These are phyloP conservation scores for Drosophila malerkotliana DNA, from an alignment of 1,140 invertebrate species.

Conservation along the genomic window DNA sequence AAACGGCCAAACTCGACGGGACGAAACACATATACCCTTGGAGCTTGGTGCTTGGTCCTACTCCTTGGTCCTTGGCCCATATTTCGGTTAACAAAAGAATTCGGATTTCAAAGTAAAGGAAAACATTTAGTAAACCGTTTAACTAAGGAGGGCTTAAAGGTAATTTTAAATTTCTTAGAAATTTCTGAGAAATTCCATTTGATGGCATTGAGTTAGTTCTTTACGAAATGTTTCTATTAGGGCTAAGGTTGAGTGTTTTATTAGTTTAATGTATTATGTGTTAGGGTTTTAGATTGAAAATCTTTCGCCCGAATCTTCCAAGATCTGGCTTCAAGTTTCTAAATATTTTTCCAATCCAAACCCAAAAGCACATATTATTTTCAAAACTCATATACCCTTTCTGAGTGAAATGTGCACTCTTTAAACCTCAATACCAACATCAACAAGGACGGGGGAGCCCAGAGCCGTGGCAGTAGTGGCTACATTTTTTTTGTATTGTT, in stretches of 20 bases:
- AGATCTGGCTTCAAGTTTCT: too few species aligned
- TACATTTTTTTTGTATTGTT: conserved; percentile 31
- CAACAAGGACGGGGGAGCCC: neutral
- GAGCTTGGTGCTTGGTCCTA: neutral
- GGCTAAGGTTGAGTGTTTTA: neutral
- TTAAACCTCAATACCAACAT: conserved; percentile 43
- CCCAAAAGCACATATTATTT: neutral
- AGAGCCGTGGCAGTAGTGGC: conserved; percentile 10
- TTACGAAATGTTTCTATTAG: neutral
- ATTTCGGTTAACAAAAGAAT: conserved; percentile 9
- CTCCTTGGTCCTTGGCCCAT: neutral
- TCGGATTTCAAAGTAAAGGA: conserved; percentile 17
- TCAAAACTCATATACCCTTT: neutral
- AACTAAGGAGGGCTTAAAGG: neutral
- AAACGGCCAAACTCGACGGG: conserved; percentile 5
- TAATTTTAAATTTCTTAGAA: conserved; percentile 1
- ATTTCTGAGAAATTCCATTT: neutral
- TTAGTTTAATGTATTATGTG: too few species aligned
- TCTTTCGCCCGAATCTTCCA: too few species aligned
- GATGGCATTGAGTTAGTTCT: neutral
- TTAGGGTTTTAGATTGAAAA: too few species aligned
- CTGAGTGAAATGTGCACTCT: conserved; percentile 9
- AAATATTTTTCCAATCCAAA: neutral
- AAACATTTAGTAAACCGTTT: neutral
- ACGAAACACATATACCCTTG: conserved; percentile 12